Base-by-base conservation (phyloP, 1,140 invertebrate species). In the Calephelis virginiensis region DNA sequence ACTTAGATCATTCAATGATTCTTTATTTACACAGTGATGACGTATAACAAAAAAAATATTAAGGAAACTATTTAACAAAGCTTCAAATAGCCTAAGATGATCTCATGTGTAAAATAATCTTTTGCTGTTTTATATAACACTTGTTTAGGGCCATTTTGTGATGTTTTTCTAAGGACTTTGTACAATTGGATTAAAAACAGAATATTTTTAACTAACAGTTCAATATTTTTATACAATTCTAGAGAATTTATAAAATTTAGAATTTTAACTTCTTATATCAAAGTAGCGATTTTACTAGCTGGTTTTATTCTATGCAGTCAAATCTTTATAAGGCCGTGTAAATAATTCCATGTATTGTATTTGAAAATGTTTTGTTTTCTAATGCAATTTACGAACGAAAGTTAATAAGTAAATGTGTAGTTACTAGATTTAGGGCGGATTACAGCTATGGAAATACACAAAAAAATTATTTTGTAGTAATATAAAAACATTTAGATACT, bases 1-100 rank as follows among this genome's bases (percentile, higher is more conserved):
- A 90, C 85, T 88, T 84, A 90, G 86, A 90, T 89, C 81, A 85
- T 87, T 85, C 84, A 85, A 88, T 90, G 85, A 87, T 73, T 83
- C 68, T 90, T 90, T 90, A 90, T 90, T 90, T 90, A 90, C 85
- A 89, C 70, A 83, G 80, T 89, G 82, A 84, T 84, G 78, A 77
- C 61, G 66, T 64, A 69, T 83, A 85, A 78, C 74, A 74, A 82
- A 85, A 81, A 65, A 70, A 70, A 78, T 73, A 81, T 82, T 80
- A 82, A 86, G 76, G 75, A 80, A 81, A 80, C 68, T 78, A 83
- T 71, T 76, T 68, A 75, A 79, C 64, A 75, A 82, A 82, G 80
- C 75, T 79, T 79, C 80, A 64, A 40, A 14, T 63, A 59, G 50
- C 59, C 17, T 56, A 10, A 28, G 28, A 56, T 56, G 50, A 17